Evolutionary conservation across 2,113 vertebrate genomes (phyloP), one percentile per base, ranked within the genome.

Genomic region (Verasper variegatus): DNA sequence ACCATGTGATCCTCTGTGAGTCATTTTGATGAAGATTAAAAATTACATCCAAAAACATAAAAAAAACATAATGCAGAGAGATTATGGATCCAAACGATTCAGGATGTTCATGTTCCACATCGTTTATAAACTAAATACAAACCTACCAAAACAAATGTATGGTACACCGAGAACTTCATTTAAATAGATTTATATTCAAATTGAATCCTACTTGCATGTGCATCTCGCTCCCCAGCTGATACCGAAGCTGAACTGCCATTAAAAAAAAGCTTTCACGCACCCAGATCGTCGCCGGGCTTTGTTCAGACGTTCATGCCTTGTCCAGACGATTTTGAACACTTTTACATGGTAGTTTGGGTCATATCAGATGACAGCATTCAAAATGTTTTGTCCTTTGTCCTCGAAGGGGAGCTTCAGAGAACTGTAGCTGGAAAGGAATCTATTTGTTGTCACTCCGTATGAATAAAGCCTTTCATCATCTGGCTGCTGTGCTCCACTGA

Each of bases 391-490:
- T 89, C 82, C 87, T 90, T 89, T 92, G 91, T 93, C 81, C 86
- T 86, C 72, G 71, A 75, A 85, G 83, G 60, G 82, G 68, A 61
- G 90, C 89, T 81, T 83, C 84, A 81, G 86, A 84, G 86, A 71
- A 88, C 76, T 79, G 88, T 77, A 82, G 84, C 87, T 66, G 85
- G 75, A 76, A 85, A 87, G 82, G 84, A 90, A 89, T 90, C 85
- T 84, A 91, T 91, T 92, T 93, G 91, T 91, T 91, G 91, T 93
- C 92, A 87, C 86, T 87, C 62, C 5, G 74, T 76, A 91, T 92
- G 90, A 93, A 93, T 92, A 78, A 84, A 90, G 89, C 80, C 91
- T 92, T 93, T 93, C 88, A 93, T 93, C 91, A 91, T 92, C 72
- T 68, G 85, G 83, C 79, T 82, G 80, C 85, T 82, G 78, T 81